Base-by-base conservation (phyloP, 2,888 invertebrate genomes). In the Apodemia mormo region DNA sequence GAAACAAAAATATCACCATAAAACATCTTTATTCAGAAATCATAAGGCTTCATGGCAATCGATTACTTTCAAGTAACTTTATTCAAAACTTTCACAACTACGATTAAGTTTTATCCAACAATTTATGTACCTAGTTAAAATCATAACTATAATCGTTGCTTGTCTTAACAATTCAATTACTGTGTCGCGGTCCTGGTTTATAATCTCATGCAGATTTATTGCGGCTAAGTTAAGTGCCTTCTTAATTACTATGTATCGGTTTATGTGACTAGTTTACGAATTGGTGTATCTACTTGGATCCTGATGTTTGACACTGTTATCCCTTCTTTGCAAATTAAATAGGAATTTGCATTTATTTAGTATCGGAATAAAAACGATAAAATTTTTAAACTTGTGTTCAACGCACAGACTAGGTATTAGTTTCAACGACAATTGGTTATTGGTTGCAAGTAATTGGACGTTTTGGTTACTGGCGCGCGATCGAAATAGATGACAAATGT, bases 241-340 rank as follows among this genome's bases (percentile, higher is more conserved):
- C 77, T 81, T 80, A 80, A 82, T 82, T 80, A 78, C 77, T 76
- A 78, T 76, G 77, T 79, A 77, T 77, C 77, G 73, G 29, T 61
- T 61, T 66, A 40, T 58, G 68, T 40, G 40, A 72, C 61, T 70
- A 14, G 67, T 70, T 70, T 72, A 69, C 65, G 40, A 71, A 71
- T 71, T 70, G 52, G 40, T 45, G 68, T 43, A 70, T 73, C 76
- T 72, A 70, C 72, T 72, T 74, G 12, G 70, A n/a, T 22, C 66
- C 52, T 30, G 12, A 33, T 22, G 1, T 61, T 14, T 37, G 6
- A 52, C 5, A 52, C 12, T 45, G 49, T 52, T 5, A n/a, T 52
- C 14, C 5, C 12, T 10, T 45, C 10, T 1, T 43, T 45, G 45
- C 4, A 10, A 45, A 45, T 10, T 12, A 45, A 6, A 45, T 45